phyloP scores from a whole-genome alignment of 2,888 invertebrate species.

The Hydroisotoma schaefferi region DNA sequence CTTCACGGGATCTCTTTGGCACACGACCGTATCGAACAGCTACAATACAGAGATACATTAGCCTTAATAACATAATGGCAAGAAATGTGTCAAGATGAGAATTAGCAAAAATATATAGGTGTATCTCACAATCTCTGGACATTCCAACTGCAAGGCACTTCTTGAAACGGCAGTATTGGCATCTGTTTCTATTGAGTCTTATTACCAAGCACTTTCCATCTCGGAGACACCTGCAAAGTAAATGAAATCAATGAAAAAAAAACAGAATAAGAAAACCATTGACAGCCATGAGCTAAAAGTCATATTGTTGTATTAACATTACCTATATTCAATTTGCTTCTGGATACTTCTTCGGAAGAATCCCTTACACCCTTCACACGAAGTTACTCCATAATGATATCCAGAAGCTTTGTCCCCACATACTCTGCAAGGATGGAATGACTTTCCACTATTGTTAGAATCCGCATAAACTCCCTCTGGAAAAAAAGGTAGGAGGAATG shows the following conservation, averaged over 20 bases:
- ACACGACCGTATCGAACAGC: slow-evolving; percentile 95
- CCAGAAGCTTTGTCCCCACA: slow-evolving; percentile 95
- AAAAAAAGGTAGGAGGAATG: no score
- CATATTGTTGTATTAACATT: not conserved
- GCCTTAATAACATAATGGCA: not conserved
- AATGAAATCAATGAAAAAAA: slow-evolving; percentile 10
- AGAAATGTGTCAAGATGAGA: not conserved
- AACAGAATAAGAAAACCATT: not conserved
- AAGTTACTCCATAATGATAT: slow-evolving; percentile 97
- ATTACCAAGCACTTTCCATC: slow-evolving; percentile 93
- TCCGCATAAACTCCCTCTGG: slow-evolving; percentile 58
- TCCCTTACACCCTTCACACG: slow-evolving; percentile 98
- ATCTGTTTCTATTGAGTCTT: slow-evolving; percentile 87
- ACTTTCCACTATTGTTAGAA: slow-evolving; percentile 74
- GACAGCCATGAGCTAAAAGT: not conserved
- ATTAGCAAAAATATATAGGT: not conserved
- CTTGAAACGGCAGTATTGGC: slow-evolving; percentile 94
- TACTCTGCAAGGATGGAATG: slow-evolving; percentile 90
- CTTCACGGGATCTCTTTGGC: slow-evolving; percentile 85
- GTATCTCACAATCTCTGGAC: slow-evolving; percentile 94
- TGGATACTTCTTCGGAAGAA: slow-evolving; percentile 94
- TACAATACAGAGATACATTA: slow-evolving; percentile 53
- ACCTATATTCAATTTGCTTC: slow-evolving; percentile 90
- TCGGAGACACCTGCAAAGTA: slow-evolving; percentile 64
- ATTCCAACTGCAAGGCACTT: slow-evolving; percentile 95